Evolutionary conservation across 1,140 invertebrate genomes (phyloP), one percentile per base, ranked within the genome.

Genomic region (Lordiphosa clarofinis): DNA sequence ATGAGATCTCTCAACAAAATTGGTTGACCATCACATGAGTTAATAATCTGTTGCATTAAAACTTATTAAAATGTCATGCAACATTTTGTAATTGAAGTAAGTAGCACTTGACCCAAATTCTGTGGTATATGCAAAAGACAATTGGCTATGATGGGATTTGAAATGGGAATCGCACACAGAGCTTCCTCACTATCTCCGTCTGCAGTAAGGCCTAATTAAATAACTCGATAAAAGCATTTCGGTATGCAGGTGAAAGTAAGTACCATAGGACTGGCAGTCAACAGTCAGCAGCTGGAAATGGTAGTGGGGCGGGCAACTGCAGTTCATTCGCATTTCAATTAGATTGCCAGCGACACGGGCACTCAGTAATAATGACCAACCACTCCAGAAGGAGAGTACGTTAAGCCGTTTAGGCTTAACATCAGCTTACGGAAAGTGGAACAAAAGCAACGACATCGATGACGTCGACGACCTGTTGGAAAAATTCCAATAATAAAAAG

Each of bases 251-350:
- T 60, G 42, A 21, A 21, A 31, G 7, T 28, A 19, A 15, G 31
- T 31, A 49, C 43, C 49, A 37, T 31, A 49, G 46, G 28, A 33
- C 46, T 42, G 53, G 31, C 31, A 62, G 44, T 36, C 13, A 28
- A 24, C 21, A 40, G 15, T n/a, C n/a, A 42, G 10, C 9, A 21
- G 12, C n/a, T 11, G 43, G 13, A 52, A 24, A 37, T 12, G 31
- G 46, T 11, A 21, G 38, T 43, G 39, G 37, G 33, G 21, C 31
- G n/a, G 40, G 47, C 7, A 13, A 49, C 60, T 75, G 52, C 61
- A 75, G 73, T 76, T 75, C 66, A 75, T 76, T 75, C 73, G 73
- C 73, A 66, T 75, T 76, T 75, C 73, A 75, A 71, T 76, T 75
- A 75, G 74, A 64, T 47, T 15, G 56, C 31, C 31, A 42, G 48